These are phyloP conservation scores for Cryptoleucopteryx plumbea DNA, from an alignment of 2,113 vertebrate genomes.

Conservation along the genomic window DNA sequence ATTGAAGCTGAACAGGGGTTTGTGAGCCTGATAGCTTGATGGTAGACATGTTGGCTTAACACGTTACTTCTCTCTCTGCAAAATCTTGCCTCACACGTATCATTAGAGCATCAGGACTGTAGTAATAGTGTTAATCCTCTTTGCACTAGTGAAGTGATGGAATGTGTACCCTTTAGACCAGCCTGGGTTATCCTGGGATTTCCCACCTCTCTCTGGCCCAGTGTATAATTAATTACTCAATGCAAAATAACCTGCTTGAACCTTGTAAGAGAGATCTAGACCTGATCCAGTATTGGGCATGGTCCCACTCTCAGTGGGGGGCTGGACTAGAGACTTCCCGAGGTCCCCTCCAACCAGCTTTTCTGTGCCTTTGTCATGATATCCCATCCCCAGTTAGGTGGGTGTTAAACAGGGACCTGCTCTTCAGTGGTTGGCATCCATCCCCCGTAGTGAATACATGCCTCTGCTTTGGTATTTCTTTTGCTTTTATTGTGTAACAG, in stretches of 20 bases:
- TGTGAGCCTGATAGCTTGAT: background rate
- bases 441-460: background rate
- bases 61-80: background rate
- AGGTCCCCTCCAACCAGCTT: background rate
- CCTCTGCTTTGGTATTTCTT: background rate
- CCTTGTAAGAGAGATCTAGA: background rate
- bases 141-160: background rate
- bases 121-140: background rate
- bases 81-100: background rate
- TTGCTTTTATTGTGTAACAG: background rate
- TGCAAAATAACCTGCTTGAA: background rate
- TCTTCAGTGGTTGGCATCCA: background rate
- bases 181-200: background rate
- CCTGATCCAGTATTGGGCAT: background rate
- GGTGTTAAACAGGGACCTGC: background rate
- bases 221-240: background rate
- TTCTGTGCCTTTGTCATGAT: background rate
- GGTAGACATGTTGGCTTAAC: background rate
- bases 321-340: background rate
- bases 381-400: no score
- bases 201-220: background rate
- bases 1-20: background rate
- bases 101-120: background rate
- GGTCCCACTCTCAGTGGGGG: background rate
- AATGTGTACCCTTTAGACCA: background rate